These are phyloP conservation scores for Danaus melanippus DNA, from an alignment of 1,140 invertebrate species.

Conservation along the genomic window DNA sequence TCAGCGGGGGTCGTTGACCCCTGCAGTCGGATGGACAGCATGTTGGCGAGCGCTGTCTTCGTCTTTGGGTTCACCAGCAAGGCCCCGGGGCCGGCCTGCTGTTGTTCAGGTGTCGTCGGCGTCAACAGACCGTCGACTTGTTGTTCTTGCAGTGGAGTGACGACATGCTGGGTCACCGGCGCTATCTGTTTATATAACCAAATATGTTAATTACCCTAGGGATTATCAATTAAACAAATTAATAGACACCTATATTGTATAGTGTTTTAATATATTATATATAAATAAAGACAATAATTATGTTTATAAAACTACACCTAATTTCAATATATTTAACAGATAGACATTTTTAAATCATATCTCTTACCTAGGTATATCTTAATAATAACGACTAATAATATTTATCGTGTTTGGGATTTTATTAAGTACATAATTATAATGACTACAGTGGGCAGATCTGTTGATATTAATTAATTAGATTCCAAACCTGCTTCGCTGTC, in stretches of 20 bases:
- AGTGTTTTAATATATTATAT: too few species aligned
- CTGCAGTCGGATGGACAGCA: constrained; percentile 91
- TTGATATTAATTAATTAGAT: too few species aligned
- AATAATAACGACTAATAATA: too few species aligned
- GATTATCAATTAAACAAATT: too few species aligned
- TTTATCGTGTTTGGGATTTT: neutral
- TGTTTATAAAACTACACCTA: too few species aligned
- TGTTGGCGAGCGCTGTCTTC: constrained; percentile 95
- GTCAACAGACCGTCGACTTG: constrained; percentile 46
- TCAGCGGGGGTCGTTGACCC: constrained; percentile 52
- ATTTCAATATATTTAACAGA: too few species aligned
- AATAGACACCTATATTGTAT: too few species aligned
- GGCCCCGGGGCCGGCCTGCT: constrained; percentile 47
- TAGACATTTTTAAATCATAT: too few species aligned
- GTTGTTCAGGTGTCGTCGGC: constrained; percentile 39
- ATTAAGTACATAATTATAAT: neutral
- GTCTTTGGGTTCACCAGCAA: constrained; percentile 91
- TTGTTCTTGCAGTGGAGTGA: constrained; percentile 40
- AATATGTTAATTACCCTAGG: too few species aligned
- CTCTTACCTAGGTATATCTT: too few species aligned
- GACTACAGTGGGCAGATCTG: too few species aligned
- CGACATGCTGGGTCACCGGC: constrained; percentile 48
- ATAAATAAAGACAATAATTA: too few species aligned
- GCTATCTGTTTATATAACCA: constrained; percentile 36
- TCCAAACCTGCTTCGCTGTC: constrained; percentile 40